Conservation (phyloP, 2,797 vertebrate genomes). For the Neomorphus geoffroyi region DNA sequence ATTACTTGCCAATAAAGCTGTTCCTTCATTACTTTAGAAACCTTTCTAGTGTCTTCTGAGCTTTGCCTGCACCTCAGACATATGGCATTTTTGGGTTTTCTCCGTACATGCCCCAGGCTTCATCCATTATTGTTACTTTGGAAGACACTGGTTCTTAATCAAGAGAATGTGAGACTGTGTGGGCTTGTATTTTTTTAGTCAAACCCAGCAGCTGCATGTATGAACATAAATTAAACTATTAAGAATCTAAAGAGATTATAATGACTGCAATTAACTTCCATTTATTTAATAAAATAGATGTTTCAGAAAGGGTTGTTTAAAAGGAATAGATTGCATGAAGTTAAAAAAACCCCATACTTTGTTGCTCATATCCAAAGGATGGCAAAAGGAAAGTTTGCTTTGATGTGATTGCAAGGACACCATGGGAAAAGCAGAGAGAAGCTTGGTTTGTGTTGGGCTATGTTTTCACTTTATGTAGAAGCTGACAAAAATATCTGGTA, state of each 20-base stretch:
- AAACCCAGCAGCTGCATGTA: slow-evolving; percentile 18
- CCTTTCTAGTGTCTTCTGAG: slow-evolving; percentile 12
- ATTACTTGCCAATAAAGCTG: slow-evolving; percentile 47
- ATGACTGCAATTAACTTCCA: slow-evolving; percentile 56
- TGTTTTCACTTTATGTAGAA: not conserved
- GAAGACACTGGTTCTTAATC: slow-evolving; percentile 33
- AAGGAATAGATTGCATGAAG: not conserved
- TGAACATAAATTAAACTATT: slow-evolving; percentile 57
- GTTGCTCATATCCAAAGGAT: not conserved
- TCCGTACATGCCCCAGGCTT: not conserved
- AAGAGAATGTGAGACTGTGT: not conserved
- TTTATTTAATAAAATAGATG: slow-evolving; percentile 21
- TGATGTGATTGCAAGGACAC: not conserved
- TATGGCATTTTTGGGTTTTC: slow-evolving; percentile 49
- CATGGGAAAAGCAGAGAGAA: not conserved
- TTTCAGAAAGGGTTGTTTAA: not conserved
- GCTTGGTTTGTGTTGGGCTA: not conserved
- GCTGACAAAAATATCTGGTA: not conserved
- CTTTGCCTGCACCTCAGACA: not conserved
- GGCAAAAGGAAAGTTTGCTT: not conserved
- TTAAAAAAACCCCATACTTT: not conserved
- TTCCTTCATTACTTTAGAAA: slow-evolving; percentile 48
- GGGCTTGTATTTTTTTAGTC: slow-evolving; percentile 20
- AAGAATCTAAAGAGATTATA: slow-evolving; percentile 46
- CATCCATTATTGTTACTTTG: slow-evolving; percentile 52